Evolutionary conservation across 2,888 invertebrate genomes (phyloP).

Genomic region (Crocallis elinguaria): DNA sequence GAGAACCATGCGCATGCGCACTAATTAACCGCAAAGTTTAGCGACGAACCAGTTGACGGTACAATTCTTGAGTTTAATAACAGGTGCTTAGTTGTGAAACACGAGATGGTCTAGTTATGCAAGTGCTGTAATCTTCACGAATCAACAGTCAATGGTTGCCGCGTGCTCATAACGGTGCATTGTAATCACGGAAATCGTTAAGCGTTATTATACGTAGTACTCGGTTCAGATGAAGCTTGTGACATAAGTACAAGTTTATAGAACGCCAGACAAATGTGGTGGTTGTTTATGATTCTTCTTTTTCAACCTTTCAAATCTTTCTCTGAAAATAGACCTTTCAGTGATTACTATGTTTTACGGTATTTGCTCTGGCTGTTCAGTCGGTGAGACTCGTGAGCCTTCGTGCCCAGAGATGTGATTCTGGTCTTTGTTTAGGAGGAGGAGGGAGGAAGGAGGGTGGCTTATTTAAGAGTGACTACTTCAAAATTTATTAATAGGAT

Average conservation of each 20-base stretch:
- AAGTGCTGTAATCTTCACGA: conserved; percentile 70
- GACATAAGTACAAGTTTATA: conserved; percentile 29
- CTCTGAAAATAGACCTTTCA: too few species aligned
- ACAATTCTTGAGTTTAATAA: too few species aligned
- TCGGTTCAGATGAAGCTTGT: conserved; percentile 35
- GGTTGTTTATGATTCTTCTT: not conserved
- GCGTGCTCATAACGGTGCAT: conserved; percentile 73
- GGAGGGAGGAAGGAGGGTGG: too few species aligned
- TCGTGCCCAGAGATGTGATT: too few species aligned
- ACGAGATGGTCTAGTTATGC: conserved; percentile 72
- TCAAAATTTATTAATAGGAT: too few species aligned
- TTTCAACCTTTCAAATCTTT: too few species aligned
- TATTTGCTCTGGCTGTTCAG: too few species aligned
- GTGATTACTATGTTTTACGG: too few species aligned
- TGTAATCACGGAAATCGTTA: conserved; percentile 71
- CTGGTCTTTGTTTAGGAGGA: too few species aligned
- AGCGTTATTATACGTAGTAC: conserved; percentile 37
- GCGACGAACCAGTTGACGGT: conserved; percentile 63
- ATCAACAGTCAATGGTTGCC: conserved; percentile 67
- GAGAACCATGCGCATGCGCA: not conserved
- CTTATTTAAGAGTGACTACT: too few species aligned
- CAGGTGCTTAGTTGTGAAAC: conserved; percentile 73
- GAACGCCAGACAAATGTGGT: not conserved
- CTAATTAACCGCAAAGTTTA: conserved; percentile 29
- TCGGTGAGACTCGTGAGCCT: too few species aligned